Conservation (phyloP, 2,888 invertebrate genomes). For the Incurvaria masculella region DNA sequence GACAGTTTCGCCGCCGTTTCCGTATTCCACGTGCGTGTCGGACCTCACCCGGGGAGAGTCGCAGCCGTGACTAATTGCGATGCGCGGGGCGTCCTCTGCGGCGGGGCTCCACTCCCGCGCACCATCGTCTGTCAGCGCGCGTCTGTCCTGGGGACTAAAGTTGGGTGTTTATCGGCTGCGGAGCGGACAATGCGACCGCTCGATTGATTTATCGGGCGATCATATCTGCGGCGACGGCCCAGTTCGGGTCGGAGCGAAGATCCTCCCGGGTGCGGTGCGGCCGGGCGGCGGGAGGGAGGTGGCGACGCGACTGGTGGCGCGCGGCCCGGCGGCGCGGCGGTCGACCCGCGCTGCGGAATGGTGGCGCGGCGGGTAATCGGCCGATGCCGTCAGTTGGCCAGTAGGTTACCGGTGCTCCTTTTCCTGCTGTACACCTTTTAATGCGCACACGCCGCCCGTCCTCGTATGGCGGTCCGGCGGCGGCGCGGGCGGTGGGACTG, state of each 20-base stretch:
- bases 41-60: not conserved
- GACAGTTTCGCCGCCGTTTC: not conserved
- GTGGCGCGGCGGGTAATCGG: conserved; percentile 37
- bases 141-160: too few species aligned
- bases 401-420: conserved; percentile 54
- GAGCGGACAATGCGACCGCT: not conserved
- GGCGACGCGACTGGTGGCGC: not conserved
- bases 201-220: not conserved
- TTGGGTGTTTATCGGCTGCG: not conserved
- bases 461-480: conserved; percentile 22
- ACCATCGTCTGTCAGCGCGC: too few species aligned
- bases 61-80: conserved; percentile 29
- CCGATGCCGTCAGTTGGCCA: conserved; percentile 50
- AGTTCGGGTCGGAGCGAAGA: not conserved
- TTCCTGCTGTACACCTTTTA: conserved; percentile 47
- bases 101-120: conserved; percentile 18
- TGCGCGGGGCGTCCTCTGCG: conserved; percentile 39
- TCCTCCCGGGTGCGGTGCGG: not conserved
- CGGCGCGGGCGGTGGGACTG: conserved; percentile 9
- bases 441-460: conserved; percentile 23
- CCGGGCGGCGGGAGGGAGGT: not conserved
- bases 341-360: conserved; percentile 40
- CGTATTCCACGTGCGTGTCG: not conserved
- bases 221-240: not conserved
- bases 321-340: conserved; percentile 27